These are phyloP conservation scores for Fragum sueziense DNA, from an alignment of 2,888 invertebrate genomes.

Conservation along the genomic window DNA sequence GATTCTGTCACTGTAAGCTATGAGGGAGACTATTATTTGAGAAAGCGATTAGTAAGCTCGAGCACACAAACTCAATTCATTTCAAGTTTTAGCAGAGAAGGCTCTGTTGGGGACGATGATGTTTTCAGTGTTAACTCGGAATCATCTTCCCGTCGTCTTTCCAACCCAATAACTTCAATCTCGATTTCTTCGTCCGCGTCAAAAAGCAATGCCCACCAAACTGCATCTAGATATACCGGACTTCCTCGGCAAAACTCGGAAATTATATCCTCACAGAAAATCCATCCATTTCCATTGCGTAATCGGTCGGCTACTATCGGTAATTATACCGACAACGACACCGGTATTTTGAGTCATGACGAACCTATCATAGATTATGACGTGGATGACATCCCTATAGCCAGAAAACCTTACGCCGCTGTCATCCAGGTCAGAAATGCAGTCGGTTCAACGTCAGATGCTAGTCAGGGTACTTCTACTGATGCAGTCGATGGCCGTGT, in stretches of 20 bases:
- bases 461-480: background rate
- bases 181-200: slow-evolving; percentile 14
- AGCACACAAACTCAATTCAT: slow-evolving; percentile 8
- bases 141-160: background rate
- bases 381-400: slow-evolving; percentile 10
- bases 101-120: background rate
- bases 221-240: background rate
- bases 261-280: background rate
- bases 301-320: background rate
- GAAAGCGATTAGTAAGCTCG: slow-evolving; percentile 11
- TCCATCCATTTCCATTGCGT: background rate
- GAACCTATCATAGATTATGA: slow-evolving; percentile 25
- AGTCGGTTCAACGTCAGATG: background rate
- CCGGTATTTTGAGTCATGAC: background rate
- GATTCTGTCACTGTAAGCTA: slow-evolving; percentile 64
- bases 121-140: background rate
- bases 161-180: slow-evolving; percentile 12
- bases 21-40: background rate
- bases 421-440: background rate
- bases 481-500: background rate
- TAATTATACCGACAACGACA: background rate
- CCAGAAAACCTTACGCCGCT: background rate
- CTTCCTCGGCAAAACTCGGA: slow-evolving; percentile 3
- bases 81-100: background rate
- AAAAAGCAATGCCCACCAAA: background rate